Base-by-base conservation (phyloP, 2,113 vertebrate genomes). In the Helogale parvula region DNA sequence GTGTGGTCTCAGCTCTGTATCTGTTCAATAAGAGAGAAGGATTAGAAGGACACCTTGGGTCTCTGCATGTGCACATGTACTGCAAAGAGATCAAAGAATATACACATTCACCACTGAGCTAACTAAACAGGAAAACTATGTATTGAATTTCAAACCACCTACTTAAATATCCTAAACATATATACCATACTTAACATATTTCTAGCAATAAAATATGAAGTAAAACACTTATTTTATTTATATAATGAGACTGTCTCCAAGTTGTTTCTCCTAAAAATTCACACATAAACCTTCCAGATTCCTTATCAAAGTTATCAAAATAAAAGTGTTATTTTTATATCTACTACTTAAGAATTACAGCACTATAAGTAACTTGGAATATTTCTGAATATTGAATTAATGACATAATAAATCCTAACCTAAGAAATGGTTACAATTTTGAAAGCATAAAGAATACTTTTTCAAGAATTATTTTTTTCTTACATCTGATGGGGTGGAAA, bases 161-260 rank as follows among this genome's bases (percentile, higher is more conserved):
- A 90, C 38, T 93, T 71, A 85, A 57, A 50, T 87, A 41, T 69
- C 19, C 68, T 93, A 94, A 91, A 95, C 84, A 93, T 82, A 63
- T 38, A n/a, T 52, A 74, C 16, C 17, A 15, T 35, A 60, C 82
- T 92, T 66, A 93, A 92, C 47, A 95, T 47, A 94, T 93, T 95
- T 91, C 68, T 83, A 94, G 68, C 63, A 82, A 19, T 63, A 79
- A 85, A 86, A 52, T 82, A 47, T 33, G 60, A 94, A 83, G 17
- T 27, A 89, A 92, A 77, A 86, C 47, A 94, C 65, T 65, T 88
- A 84, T 89, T 96, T 94, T 96, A 83, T 95, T 97, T 96, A 89
- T 87, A 76, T 87, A 68, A 83, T 66, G 45, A 63, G 63, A 80
- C 38, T 47, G 45, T 97, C 82, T 91, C 72, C 38, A 88, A 94